Conservation (phyloP, 1,140 invertebrate genomes). For the Portunus trituberculatus region DNA sequence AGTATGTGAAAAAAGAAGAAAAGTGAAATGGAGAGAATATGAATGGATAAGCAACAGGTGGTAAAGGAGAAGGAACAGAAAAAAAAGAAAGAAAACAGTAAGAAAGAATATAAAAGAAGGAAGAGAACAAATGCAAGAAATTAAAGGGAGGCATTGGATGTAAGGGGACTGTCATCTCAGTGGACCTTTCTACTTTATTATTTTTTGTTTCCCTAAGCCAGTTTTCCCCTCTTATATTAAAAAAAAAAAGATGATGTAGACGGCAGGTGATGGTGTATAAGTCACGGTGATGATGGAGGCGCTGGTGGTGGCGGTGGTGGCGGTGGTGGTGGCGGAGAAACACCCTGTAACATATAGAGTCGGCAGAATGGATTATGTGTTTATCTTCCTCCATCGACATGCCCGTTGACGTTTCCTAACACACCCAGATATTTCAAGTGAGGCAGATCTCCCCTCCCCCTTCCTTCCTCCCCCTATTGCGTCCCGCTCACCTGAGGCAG, state of each 20-base stretch:
- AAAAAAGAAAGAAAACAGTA: background rate
- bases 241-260: background rate
- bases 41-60: no score
- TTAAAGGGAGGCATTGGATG: no score
- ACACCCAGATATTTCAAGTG: background rate
- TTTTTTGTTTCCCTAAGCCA: no score
- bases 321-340: background rate
- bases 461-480: background rate
- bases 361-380: conserved; percentile 7
- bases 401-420: background rate
- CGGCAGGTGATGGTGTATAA: background rate
- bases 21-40: no score
- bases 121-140: no score
- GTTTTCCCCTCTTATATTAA: no score
- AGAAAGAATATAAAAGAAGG: background rate
- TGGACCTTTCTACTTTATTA: no score
- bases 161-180: no score
- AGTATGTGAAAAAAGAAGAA: no score
- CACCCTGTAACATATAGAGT: background rate
- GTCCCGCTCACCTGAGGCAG: background rate
- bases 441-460: background rate
- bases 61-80: background rate
- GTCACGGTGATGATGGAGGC: background rate
- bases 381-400: conserved; percentile 12
- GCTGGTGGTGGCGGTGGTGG: background rate